These are phyloP conservation scores for Epirrhoe tristata DNA, from an alignment of 2,888 invertebrate species.

Conservation along the genomic window DNA sequence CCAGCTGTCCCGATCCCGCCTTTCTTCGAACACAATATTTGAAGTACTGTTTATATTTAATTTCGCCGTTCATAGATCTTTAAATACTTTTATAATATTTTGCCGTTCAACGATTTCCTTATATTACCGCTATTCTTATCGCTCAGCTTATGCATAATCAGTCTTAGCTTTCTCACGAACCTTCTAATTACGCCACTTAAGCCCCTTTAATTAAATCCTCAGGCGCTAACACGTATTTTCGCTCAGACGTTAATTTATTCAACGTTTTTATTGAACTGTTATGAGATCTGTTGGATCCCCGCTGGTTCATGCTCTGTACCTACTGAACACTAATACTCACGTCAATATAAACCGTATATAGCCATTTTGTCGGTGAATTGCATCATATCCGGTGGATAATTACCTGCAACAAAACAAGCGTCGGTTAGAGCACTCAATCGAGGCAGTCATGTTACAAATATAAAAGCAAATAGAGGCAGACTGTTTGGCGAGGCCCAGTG, in stretches of 20 bases:
- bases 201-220: constrained; percentile 64
- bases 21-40: no score
- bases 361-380: constrained; percentile 19
- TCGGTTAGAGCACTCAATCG: constrained; percentile 40
- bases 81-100: no score
- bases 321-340: constrained; percentile 1
- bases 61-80: no score
- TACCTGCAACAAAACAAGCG: constrained; percentile 54
- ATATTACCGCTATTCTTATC: constrained; percentile 4
- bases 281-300: constrained; percentile 33
- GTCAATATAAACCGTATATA: neutral
- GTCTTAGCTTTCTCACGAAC: constrained; percentile 46
- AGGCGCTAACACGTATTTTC: constrained; percentile 53
- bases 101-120: neutral
- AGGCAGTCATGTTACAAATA: constrained; percentile 32
- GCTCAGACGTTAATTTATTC: constrained; percentile 50
- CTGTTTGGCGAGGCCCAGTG: constrained; percentile 63
- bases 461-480: constrained; percentile 55
- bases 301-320: constrained; percentile 6
- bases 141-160: constrained; percentile 18
- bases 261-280: constrained; percentile 42
- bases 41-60: no score
- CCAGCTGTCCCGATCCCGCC: no score
- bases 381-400: constrained; percentile 44
- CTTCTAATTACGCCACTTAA: constrained; percentile 64